These are phyloP conservation scores for Aspidiotus destructor DNA, from an alignment of 2,888 invertebrate genomes.

Conservation along the genomic window DNA sequence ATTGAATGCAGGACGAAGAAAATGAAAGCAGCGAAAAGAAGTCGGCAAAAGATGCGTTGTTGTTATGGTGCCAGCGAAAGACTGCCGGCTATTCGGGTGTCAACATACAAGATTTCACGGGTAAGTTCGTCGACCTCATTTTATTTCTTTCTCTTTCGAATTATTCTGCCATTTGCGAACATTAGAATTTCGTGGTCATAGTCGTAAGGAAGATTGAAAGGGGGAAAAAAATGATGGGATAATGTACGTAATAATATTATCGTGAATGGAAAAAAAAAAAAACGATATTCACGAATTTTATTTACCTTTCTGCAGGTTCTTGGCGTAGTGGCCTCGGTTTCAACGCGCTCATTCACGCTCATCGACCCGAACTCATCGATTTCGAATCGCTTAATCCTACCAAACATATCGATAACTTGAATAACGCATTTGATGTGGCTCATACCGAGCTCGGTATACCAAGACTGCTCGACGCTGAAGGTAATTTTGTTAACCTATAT, in stretches of 20 bases:
- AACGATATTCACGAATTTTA: too few species aligned
- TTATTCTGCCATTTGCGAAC: too few species aligned
- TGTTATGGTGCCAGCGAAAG: slow-evolving; percentile 97
- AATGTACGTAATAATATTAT: too few species aligned
- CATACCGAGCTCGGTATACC: slow-evolving; percentile 88
- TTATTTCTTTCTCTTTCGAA: background rate
- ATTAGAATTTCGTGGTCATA: too few species aligned
- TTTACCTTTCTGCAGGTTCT: slow-evolving; percentile 50
- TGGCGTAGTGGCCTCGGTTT: slow-evolving; percentile 96
- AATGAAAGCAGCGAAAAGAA: slow-evolving; percentile 95
- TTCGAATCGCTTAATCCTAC: slow-evolving; percentile 68
- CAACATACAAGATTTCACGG: slow-evolving; percentile 76
- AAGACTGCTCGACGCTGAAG: slow-evolving; percentile 85
- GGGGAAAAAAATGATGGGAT: too few species aligned
- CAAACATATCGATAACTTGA: slow-evolving; percentile 87
- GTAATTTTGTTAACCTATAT: slow-evolving; percentile 41
- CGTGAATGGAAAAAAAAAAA: too few species aligned
- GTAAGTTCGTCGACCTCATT: slow-evolving; percentile 39
- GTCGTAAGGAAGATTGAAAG: too few species aligned
- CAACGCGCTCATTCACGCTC: slow-evolving; percentile 96
- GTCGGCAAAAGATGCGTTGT: slow-evolving; percentile 94
- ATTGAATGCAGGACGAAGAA: slow-evolving; percentile 67
- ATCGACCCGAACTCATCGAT: slow-evolving; percentile 89
- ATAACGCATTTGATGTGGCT: slow-evolving; percentile 94
- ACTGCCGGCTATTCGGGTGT: slow-evolving; percentile 89